Evolutionary conservation across 2,888 invertebrate genomes (phyloP).

Genomic region (Drosophila percnosoma): DNA sequence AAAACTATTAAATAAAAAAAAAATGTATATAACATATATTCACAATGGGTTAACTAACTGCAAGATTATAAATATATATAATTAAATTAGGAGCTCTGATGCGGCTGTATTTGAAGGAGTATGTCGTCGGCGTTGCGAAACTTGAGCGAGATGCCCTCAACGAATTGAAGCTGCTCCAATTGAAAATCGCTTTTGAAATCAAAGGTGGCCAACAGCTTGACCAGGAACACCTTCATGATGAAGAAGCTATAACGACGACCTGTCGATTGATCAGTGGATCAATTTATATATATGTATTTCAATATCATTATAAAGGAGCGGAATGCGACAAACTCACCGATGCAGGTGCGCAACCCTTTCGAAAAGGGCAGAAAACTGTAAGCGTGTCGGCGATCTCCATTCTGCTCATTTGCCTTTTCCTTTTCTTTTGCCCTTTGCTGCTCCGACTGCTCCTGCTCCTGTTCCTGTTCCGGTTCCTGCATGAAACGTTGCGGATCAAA

Average conservation of each 20-base stretch:
- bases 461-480: slow-evolving; percentile 17
- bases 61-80: background rate
- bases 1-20: background rate
- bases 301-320: background rate
- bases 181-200: slow-evolving; percentile 76
- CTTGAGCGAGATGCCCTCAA: slow-evolving; percentile 83
- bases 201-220: slow-evolving; percentile 77
- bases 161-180: slow-evolving; percentile 76
- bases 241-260: slow-evolving; percentile 83
- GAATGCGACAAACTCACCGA: slow-evolving; percentile 64
- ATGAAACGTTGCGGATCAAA: slow-evolving; percentile 83
- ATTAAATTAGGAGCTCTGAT: slow-evolving; percentile 13
- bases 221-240: slow-evolving; percentile 81
- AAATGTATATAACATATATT: background rate
- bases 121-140: slow-evolving; percentile 79
- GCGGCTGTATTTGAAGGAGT: slow-evolving; percentile 59
- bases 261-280: slow-evolving; percentile 20
- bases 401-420: background rate
- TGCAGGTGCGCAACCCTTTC: slow-evolving; percentile 82
- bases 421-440: slow-evolving; percentile 1
- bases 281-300: background rate
- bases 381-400: slow-evolving; percentile 68
- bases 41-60: background rate
- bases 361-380: slow-evolving; percentile 83
- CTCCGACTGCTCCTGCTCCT: slow-evolving; percentile 11